Percentiles rank a stretch among this genome's conserved stretches.
Evolutionary conservation across 2,888 invertebrate genomes (phyloP).

Genomic region (Apeira syringaria): DNA sequence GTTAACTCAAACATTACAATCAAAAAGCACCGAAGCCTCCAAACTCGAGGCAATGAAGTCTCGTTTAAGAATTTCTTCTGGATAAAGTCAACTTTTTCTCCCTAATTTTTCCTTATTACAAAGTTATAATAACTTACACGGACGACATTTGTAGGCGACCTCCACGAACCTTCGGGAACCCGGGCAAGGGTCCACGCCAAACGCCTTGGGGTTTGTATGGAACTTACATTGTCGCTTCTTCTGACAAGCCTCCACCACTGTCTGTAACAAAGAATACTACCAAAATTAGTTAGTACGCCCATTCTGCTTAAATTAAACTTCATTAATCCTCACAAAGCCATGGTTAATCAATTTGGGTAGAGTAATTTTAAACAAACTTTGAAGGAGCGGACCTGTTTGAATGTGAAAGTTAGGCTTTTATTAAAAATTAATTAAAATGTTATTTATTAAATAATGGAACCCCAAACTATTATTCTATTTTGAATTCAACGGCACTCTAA

Average conservation of each 20-base stretch:
- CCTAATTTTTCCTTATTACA: slow-evolving; percentile 25
- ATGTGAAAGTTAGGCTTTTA: too few species aligned
- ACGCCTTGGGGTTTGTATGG: slow-evolving; percentile 93
- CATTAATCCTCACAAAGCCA: too few species aligned
- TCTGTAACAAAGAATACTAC: slow-evolving; percentile 96
- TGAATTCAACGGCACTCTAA: too few species aligned
- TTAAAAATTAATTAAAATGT: too few species aligned
- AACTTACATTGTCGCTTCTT: slow-evolving; percentile 96
- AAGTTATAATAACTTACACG: slow-evolving; percentile 88
- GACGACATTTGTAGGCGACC: slow-evolving; percentile 98
- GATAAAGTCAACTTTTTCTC: slow-evolving; percentile 11
- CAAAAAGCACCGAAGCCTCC: neutral
- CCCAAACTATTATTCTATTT: too few species aligned
- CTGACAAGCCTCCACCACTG: slow-evolving; percentile 96
- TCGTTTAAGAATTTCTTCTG: slow-evolving; percentile 1
- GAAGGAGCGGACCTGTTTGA: too few species aligned
- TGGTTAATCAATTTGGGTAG: too few species aligned
- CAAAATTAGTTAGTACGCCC: slow-evolving; percentile 69
- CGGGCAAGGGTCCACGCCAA: slow-evolving; percentile 96
- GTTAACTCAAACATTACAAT: too few species aligned
- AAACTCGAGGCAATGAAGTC: neutral
- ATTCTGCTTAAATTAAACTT: slow-evolving; percentile 43
- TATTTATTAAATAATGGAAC: too few species aligned
- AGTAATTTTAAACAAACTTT: too few species aligned
- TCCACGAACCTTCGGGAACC: slow-evolving; percentile 96